A percentile compares a stretch with the other conserved stretches of the same genome.
These are phyloP conservation scores for Apostichopus leukothele DNA, from an alignment of 53 echinoderm and acorn worm genomes.

Conservation along the genomic window DNA sequence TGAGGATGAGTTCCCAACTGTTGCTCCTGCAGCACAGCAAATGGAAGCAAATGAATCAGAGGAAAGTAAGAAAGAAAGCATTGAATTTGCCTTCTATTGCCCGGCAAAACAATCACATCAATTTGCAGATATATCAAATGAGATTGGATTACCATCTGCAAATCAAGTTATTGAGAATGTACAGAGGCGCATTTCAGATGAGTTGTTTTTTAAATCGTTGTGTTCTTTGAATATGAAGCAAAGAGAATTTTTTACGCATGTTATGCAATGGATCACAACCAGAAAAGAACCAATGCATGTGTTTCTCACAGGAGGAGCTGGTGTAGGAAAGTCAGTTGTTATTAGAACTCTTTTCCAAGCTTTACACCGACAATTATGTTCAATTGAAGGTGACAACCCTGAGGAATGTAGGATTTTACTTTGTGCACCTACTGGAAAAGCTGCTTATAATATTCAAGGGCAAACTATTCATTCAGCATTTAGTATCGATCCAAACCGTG, in stretches of 20 bases:
- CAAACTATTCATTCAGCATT: slow-evolving; percentile 48
- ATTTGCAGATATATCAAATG: slow-evolving; percentile 24
- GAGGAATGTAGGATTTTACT: slow-evolving; percentile 39
- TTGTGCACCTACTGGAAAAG: slow-evolving; percentile 62
- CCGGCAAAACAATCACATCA: neutral
- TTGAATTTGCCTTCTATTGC: slow-evolving; percentile 13
- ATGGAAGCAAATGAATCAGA: slow-evolving; percentile 38
- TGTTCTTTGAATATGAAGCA: neutral
- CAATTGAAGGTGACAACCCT: slow-evolving; percentile 42
- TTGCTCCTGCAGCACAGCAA: slow-evolving; percentile 41
- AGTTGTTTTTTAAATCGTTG: neutral
- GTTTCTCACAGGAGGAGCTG: slow-evolving; percentile 59
- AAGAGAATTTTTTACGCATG: slow-evolving; percentile 52
- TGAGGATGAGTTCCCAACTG: neutral
- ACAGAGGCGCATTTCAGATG: neutral
- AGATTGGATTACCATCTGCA: slow-evolving; percentile 25
- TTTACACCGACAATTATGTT: slow-evolving; percentile 28
- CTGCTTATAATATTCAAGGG: slow-evolving; percentile 52
- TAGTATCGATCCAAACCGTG: slow-evolving; percentile 38
- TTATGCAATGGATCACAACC: slow-evolving; percentile 44
- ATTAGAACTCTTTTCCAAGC: slow-evolving; percentile 47
- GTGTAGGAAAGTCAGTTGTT: slow-evolving; percentile 56
- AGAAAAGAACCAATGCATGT: slow-evolving; percentile 39
- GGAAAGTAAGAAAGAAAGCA: neutral
- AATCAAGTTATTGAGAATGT: neutral